Evolutionary conservation across 2,888 invertebrate genomes (phyloP).

Genomic region (Drosophila mercatorum): DNA sequence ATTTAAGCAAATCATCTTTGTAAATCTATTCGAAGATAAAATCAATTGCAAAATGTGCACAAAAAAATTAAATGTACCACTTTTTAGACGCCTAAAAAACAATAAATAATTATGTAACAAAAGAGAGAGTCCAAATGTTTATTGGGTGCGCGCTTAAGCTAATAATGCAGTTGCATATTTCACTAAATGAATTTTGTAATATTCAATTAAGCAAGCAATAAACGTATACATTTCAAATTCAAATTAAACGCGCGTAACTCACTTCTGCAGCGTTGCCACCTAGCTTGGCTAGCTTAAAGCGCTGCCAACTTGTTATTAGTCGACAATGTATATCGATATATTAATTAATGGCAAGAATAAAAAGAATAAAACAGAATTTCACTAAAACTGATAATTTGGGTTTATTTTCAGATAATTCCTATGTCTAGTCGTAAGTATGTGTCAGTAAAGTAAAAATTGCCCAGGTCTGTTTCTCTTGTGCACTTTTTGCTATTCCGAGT

Average conservation of each 20-base stretch:
- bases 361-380: background rate
- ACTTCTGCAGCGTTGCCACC: slow-evolving; percentile 23
- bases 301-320: slow-evolving; percentile 11
- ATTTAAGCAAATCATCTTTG: slow-evolving; percentile 46
- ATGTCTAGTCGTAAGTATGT: background rate
- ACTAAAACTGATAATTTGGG: background rate
- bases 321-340: background rate
- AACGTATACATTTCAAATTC: slow-evolving; percentile 63
- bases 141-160: slow-evolving; percentile 41
- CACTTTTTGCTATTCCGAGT: background rate
- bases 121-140: slow-evolving; percentile 56
- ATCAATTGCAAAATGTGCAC: slow-evolving; percentile 64
- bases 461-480: background rate
- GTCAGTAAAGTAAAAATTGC: background rate
- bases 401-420: background rate
- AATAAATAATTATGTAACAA: slow-evolving; percentile 74
- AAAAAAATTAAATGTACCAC: slow-evolving; percentile 66
- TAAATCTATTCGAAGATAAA: slow-evolving; percentile 57
- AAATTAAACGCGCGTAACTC: slow-evolving; percentile 16
- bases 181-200: slow-evolving; percentile 65
- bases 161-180: slow-evolving; percentile 49
- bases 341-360: background rate
- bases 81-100: slow-evolving; percentile 70
- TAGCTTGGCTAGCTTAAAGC: background rate
- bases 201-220: slow-evolving; percentile 63